Conservation (phyloP, 2,888 invertebrate species). For the Metalampra italica region DNA sequence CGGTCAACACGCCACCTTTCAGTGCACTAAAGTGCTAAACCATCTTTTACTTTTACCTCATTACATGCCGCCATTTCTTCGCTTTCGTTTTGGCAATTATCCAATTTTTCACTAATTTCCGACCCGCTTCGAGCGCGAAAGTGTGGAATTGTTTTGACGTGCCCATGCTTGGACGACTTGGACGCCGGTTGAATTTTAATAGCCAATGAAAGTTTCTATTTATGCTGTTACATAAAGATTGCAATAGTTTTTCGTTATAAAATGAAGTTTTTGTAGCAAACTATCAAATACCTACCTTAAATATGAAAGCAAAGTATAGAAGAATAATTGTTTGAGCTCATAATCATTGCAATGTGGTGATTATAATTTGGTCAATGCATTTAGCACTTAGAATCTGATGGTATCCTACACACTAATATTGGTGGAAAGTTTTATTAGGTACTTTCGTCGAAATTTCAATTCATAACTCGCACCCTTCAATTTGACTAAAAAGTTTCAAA, state of each 20-base stretch:
- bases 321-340: too few relatives aligned
- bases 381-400: too few relatives aligned
- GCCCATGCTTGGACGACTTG: constrained; percentile 1
- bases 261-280: neutral
- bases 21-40: neutral
- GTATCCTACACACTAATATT: too few relatives aligned
- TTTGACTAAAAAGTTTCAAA: too few relatives aligned
- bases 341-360: too few relatives aligned
- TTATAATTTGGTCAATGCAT: too few relatives aligned
- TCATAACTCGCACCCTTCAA: too few relatives aligned
- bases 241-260: neutral
- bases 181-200: constrained; percentile 1
- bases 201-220: neutral
- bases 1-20: too few relatives aligned
- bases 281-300: too few relatives aligned
- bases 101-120: constrained; percentile 32
- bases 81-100: constrained; percentile 31
- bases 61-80: constrained; percentile 12
- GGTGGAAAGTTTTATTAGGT: too few relatives aligned
- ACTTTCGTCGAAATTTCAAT: too few relatives aligned
- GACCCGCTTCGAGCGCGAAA: constrained; percentile 36
- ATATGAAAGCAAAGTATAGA: too few relatives aligned
- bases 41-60: constrained; percentile 10
- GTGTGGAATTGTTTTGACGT: constrained; percentile 38
- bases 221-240: neutral